These are phyloP conservation scores for Cryptoblepharus egeriae DNA, from an alignment of 2,797 vertebrate species.

Conservation along the genomic window DNA sequence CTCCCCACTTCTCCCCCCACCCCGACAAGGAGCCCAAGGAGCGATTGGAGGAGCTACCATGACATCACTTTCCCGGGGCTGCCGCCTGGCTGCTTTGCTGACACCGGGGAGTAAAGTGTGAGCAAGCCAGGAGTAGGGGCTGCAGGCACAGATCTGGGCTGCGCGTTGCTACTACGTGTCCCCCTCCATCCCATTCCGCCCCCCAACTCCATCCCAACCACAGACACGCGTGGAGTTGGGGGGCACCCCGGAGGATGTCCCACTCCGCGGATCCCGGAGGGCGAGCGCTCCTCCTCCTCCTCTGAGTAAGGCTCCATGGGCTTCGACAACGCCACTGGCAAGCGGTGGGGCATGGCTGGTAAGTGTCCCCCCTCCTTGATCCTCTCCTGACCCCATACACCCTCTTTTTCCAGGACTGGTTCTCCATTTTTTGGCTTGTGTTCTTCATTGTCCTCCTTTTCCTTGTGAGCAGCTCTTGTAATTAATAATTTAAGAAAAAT, in stretches of 20 bases:
- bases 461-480: no score
- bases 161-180: no score
- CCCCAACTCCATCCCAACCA: constrained; percentile 1
- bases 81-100: constrained; percentile 13
- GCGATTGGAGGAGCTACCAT: constrained; percentile 26
- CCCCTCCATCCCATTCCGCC: not conserved
- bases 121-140: not conserved
- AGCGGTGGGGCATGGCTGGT: constrained; percentile 60
- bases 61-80: constrained; percentile 26
- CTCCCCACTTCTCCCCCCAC: no score
- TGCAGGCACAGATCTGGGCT: constrained; percentile 24
- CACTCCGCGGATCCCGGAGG: constrained; percentile 45
- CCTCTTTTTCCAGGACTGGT: no score
- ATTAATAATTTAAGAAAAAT: no score
- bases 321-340: constrained; percentile 54
- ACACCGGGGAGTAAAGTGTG: not conserved
- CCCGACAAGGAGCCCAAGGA: no score
- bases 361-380: constrained; percentile 29
- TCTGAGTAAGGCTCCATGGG: constrained; percentile 49
- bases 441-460: no score
- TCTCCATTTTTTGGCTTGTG: no score
- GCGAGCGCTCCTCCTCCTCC: not conserved
- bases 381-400: not conserved
- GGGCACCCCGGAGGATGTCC: not conserved
- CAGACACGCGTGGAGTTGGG: not conserved